Conservation (phyloP, 2,113 vertebrate species). For the Cichladusa arquata region DNA sequence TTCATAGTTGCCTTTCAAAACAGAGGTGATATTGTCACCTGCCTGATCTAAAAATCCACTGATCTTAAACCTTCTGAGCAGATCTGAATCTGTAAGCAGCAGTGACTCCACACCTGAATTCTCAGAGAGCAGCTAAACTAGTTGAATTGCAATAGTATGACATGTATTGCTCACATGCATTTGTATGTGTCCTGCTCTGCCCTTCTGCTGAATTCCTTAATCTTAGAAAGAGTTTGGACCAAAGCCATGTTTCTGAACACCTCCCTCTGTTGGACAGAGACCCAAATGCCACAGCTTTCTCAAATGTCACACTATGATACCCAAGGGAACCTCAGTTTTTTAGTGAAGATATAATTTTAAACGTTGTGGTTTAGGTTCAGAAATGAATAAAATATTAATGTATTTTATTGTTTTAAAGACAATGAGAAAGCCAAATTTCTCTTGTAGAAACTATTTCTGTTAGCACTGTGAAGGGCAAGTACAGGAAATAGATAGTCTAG, state of each 20-base stretch:
- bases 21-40: background rate
- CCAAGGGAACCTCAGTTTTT: background rate
- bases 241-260: background rate
- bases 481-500: background rate
- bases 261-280: constrained; percentile 44
- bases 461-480: background rate
- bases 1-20: background rate
- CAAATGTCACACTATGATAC: background rate
- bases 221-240: constrained; percentile 25
- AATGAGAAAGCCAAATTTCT: background rate
- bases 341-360: background rate
- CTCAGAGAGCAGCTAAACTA: background rate
- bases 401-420: background rate
- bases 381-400: background rate
- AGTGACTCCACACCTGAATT: background rate
- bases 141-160: background rate
- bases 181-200: background rate
- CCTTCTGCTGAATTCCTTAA: background rate
- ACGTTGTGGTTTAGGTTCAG: background rate
- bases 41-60: background rate
- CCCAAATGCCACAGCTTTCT: constrained; percentile 5
- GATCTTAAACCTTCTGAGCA: background rate
- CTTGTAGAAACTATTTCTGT: background rate
- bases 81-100: background rate
- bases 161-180: background rate